Conservation (phyloP, 2,888 invertebrate species). For the Hofmannophila pseudospretella region DNA sequence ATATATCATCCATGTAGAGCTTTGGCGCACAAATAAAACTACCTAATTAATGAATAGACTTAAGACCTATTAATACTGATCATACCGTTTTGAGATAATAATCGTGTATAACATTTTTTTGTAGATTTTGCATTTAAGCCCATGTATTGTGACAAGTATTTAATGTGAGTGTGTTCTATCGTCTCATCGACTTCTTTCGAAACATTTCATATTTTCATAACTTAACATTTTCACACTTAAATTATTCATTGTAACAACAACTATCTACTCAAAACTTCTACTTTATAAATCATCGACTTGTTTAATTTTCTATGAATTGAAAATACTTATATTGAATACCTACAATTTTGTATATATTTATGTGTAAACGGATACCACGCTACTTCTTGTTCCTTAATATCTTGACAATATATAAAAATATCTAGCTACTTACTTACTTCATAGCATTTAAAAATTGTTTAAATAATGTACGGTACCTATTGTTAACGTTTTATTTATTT, state of each 20-base stretch:
- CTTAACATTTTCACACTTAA: too few species aligned
- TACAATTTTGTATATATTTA: too few species aligned
- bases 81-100: conserved; percentile 65
- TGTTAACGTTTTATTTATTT: too few species aligned
- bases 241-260: too few species aligned
- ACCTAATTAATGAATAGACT: conserved; percentile 53
- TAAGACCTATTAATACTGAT: conserved; percentile 64
- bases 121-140: conserved; percentile 74
- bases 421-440: too few species aligned
- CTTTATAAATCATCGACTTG: too few species aligned
- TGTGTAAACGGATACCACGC: conserved; percentile 21
- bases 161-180: conserved; percentile 68
- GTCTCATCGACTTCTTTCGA: conserved; percentile 41
- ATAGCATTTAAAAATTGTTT: too few species aligned
- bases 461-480: too few species aligned
- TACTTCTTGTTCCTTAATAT: conserved; percentile 67
- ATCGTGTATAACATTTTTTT: conserved; percentile 69
- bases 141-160: conserved; percentile 68
- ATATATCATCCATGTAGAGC: conserved; percentile 64
- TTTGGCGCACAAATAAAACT: conserved; percentile 65
- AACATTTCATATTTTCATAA: conserved; percentile 24
- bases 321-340: too few species aligned
- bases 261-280: too few species aligned
- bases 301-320: too few species aligned
- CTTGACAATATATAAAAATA: conserved; percentile 35